Evolutionary conservation across 2,797 vertebrate genomes (phyloP), one percentile per base, ranked within the genome.

Genomic region (Natrix natrix): DNA sequence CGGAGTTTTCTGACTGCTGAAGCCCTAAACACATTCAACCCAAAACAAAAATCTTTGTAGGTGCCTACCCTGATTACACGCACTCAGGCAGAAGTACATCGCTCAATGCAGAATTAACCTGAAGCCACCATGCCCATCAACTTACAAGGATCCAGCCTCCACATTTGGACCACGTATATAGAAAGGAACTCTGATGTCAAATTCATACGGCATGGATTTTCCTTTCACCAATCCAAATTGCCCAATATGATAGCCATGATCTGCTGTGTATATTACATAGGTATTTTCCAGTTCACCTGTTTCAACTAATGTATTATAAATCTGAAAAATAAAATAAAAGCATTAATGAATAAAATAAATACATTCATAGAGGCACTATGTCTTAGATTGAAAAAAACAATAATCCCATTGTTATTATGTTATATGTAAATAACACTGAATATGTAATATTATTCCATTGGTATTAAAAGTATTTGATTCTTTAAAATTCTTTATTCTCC

Each of bases 121-220:
- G 7, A 6, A n/a, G 24, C 10, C 37, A 61, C 7, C 74, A 92
- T 92, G 5, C 22, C 52, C 37, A 93, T 94, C 69, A 89, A 99
- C 99, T 99, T 96, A 99, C 99, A 98, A 97, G n/a, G 98, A 98
- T 8, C 99, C 99, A 20, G 98, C 98, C 87, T 99, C 99, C 97
- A 99, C 98, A 87, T 99, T 99, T 88, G 99, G 99, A 93, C 99
- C 99, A 94, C 99, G 97, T 94, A 99, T 97, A 90, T 98, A 99
- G 97, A 99, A 99, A 0, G 99, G 99, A 91, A 99, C 99, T 96
- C 99, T 96, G 97, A 99, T 99, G 97, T 99, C 99, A 28, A 99
- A 99, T 97, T 99, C 99, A 0, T 99, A 99, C 0, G 99, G 99
- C 99, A 99, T 99, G 63, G 99, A 99, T 97, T 99, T 99, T 92